Percentiles rank a stretch among this genome's conserved stretches.
Evolutionary conservation across 2,888 invertebrate genomes (phyloP).

Genomic region (Parthenolecanium corni): DNA sequence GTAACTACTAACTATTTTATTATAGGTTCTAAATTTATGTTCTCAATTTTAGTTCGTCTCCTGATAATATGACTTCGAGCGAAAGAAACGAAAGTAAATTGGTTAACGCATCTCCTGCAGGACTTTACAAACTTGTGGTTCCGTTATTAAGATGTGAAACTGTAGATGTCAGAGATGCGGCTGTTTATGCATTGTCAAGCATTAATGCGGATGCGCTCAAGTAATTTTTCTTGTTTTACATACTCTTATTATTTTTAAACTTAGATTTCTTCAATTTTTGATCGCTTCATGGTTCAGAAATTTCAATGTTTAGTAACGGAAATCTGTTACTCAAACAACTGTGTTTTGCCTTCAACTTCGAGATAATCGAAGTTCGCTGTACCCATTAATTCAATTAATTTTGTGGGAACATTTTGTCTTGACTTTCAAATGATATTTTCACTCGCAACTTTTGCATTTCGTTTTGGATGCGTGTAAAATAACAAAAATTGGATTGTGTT

Average conservation of each 20-base stretch:
- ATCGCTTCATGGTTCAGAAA: too few relatives aligned
- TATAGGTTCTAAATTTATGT: too few relatives aligned
- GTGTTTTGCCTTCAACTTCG: background rate
- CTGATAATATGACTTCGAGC: constrained; percentile 75
- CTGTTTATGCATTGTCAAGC: constrained; percentile 85
- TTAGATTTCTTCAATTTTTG: too few relatives aligned
- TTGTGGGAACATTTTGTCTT: too few relatives aligned
- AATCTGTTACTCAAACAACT: background rate
- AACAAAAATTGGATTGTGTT: too few relatives aligned
- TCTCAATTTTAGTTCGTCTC: constrained; percentile 51
- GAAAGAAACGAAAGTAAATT: constrained; percentile 53
- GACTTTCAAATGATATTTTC: too few relatives aligned
- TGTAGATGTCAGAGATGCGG: constrained; percentile 81
- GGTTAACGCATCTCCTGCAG: constrained; percentile 65
- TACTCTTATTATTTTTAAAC: too few relatives aligned
- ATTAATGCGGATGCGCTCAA: constrained; percentile 89
- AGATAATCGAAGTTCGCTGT: too few relatives aligned
- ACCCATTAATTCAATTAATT: too few relatives aligned
- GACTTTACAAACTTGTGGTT: constrained; percentile 83
- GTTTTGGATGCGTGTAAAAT: too few relatives aligned
- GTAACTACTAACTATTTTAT: too few relatives aligned
- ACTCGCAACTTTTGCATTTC: too few relatives aligned
- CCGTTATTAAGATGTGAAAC: constrained; percentile 81
- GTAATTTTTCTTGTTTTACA: constrained; percentile 52
- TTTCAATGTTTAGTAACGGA: background rate